A percentile compares a stretch with the other conserved stretches of the same genome.
Conservation (phyloP, 2,797 vertebrate genomes). For the Acomys russatus region DNA sequence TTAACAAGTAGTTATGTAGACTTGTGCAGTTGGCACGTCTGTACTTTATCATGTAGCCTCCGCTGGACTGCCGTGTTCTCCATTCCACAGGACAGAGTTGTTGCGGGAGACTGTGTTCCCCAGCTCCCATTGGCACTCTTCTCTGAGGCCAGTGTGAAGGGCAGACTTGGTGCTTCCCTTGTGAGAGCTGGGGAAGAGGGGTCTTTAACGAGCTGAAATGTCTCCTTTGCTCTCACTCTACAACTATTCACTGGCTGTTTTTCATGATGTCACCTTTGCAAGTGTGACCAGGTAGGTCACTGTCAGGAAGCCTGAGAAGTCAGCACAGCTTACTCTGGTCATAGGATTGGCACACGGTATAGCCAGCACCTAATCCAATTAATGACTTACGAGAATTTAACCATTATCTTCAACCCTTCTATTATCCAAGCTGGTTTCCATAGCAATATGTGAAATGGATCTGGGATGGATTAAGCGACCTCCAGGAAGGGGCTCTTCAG, state of each 20-base stretch:
- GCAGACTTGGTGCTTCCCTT: not conserved
- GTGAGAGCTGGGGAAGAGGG: too few relatives aligned
- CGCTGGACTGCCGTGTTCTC: not conserved
- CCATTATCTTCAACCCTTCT: not conserved
- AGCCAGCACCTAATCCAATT: not conserved
- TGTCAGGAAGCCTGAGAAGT: not conserved
- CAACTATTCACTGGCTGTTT: not conserved
- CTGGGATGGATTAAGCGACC: slow-evolving; percentile 26
- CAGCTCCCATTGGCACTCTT: not conserved
- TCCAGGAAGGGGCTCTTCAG: not conserved
- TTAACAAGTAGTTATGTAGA: not conserved
- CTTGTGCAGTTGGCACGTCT: not conserved
- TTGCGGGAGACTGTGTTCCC: not conserved
- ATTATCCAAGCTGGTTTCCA: slow-evolving; percentile 29
- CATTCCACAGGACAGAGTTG: not conserved
- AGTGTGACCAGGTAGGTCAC: not conserved
- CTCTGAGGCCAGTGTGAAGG: not conserved
- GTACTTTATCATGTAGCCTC: not conserved
- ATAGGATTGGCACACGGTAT: not conserved
- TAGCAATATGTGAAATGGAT: not conserved
- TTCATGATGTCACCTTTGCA: not conserved
- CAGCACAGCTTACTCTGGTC: not conserved
- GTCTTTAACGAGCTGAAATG: not conserved
- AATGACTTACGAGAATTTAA: slow-evolving; percentile 13
- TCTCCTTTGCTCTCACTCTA: not conserved